phyloP scores from a whole-genome alignment of 2,888 invertebrate genomes.

The Nemoura dubitans region DNA sequence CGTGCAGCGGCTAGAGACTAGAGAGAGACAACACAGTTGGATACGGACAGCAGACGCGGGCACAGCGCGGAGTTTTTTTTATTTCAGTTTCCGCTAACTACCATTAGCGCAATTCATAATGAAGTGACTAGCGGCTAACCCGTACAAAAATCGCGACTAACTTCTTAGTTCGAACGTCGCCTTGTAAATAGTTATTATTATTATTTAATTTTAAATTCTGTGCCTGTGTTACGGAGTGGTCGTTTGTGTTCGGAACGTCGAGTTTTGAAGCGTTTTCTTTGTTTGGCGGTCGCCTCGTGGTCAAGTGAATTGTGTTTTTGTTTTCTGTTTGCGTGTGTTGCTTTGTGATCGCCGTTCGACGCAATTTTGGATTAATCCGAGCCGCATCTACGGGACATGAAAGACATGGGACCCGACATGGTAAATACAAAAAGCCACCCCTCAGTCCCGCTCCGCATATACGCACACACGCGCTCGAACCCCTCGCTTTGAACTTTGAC shows the following conservation, averaged over 20 bases:
- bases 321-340: background rate
- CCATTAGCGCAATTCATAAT: background rate
- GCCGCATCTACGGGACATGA: conserved; percentile 21
- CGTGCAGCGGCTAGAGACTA: background rate
- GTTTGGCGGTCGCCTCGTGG: conserved; percentile 16
- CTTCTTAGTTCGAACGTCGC: background rate
- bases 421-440: conserved; percentile 62
- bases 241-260: background rate
- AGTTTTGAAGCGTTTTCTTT: background rate
- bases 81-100: background rate
- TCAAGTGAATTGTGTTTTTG: background rate
- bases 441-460: background rate
- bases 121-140: background rate
- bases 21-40: no score
- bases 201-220: background rate
- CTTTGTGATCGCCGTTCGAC: background rate
- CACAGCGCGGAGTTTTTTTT: conserved; percentile 7
- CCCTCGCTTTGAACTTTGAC: background rate
- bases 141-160: background rate
- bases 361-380: background rate
- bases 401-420: conserved; percentile 82
- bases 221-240: background rate
- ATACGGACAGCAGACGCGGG: no score
- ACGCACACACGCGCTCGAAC: no score
- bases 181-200: conserved; percentile 16